A percentile compares a stretch with the other conserved stretches of the same genome.
Evolutionary conservation across 2,797 vertebrate species (phyloP).

Genomic region (Steatocranus sp.): DNA sequence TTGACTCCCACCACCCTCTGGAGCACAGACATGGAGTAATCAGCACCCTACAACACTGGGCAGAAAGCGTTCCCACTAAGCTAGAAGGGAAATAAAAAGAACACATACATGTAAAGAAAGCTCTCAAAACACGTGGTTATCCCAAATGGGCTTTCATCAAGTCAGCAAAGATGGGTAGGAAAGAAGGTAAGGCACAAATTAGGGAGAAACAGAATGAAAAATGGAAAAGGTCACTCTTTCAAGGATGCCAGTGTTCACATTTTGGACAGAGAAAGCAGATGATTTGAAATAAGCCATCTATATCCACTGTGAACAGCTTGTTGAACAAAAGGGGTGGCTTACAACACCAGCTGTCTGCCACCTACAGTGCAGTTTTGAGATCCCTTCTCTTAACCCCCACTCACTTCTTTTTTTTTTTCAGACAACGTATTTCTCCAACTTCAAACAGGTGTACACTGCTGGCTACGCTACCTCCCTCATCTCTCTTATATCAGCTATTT

Average conservation of each 20-base stretch:
- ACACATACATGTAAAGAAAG: background rate
- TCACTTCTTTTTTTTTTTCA: conserved; percentile 22
- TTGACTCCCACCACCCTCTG: background rate
- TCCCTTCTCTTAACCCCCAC: background rate
- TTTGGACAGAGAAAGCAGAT: background rate
- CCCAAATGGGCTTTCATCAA: background rate
- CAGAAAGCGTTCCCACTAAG: background rate
- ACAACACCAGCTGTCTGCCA: background rate
- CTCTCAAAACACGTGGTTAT: background rate
- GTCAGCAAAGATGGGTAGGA: background rate
- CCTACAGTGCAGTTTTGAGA: background rate
- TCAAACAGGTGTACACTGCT: conserved; percentile 77
- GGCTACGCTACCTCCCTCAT: conserved; percentile 78
- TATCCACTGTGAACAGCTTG: background rate
- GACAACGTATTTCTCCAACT: conserved; percentile 81
- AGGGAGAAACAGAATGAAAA: background rate
- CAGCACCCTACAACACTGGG: background rate
- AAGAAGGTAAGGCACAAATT: background rate
- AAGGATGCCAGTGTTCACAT: background rate
- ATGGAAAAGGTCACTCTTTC: fast-evolving
- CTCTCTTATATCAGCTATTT: conserved; percentile 72
- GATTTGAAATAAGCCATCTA: background rate
- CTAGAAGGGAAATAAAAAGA: background rate
- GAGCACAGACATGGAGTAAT: background rate
- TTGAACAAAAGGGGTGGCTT: background rate